Percentiles rank a stretch among this genome's conserved stretches.
Evolutionary conservation across 2,888 invertebrate species (phyloP).

Genomic region (Trachelus tabidus): DNA sequence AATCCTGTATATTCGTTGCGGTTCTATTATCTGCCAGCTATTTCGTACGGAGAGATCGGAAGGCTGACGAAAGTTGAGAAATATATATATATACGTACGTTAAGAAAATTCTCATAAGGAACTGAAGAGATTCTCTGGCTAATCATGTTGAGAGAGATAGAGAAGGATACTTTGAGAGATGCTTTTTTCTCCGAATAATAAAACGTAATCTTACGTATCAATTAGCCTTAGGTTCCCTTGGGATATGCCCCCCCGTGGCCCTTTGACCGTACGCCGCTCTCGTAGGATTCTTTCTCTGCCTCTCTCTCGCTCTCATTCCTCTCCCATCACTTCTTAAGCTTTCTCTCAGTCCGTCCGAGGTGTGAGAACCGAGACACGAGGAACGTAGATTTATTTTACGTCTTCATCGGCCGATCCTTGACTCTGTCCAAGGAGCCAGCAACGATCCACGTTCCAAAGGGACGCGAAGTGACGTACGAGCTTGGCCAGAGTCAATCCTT

Average conservation of each 20-base stretch:
- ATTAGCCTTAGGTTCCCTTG: slow-evolving; percentile 64
- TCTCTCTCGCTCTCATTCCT: slow-evolving; percentile 16
- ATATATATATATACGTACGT: too few species aligned
- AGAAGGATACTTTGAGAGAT: slow-evolving; percentile 10
- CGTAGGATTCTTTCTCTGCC: slow-evolving; percentile 25
- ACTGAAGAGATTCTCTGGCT: background rate
- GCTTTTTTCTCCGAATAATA: slow-evolving; percentile 5
- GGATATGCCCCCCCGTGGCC: slow-evolving; percentile 65
- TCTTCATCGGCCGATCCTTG: slow-evolving; percentile 49
- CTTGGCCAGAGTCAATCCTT: too few species aligned
- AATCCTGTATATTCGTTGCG: too few species aligned
- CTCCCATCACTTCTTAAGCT: slow-evolving; percentile 4
- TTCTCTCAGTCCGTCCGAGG: slow-evolving; percentile 37
- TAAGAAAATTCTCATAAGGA: too few species aligned
- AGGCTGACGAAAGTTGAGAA: too few species aligned
- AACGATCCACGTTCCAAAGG: background rate
- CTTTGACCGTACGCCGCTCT: slow-evolving; percentile 64
- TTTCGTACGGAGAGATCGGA: too few species aligned
- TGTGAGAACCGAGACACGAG: slow-evolving; percentile 62
- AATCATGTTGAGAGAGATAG: slow-evolving; percentile 7
- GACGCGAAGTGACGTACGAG: background rate
- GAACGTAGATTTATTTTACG: slow-evolving; percentile 53
- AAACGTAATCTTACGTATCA: slow-evolving; percentile 66
- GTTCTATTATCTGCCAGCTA: too few species aligned
- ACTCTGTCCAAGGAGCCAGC: too few species aligned